Evolutionary conservation across 1,140 invertebrate genomes (phyloP), one percentile per base, ranked within the genome.

Genomic region (Uloborus diversus): DNA sequence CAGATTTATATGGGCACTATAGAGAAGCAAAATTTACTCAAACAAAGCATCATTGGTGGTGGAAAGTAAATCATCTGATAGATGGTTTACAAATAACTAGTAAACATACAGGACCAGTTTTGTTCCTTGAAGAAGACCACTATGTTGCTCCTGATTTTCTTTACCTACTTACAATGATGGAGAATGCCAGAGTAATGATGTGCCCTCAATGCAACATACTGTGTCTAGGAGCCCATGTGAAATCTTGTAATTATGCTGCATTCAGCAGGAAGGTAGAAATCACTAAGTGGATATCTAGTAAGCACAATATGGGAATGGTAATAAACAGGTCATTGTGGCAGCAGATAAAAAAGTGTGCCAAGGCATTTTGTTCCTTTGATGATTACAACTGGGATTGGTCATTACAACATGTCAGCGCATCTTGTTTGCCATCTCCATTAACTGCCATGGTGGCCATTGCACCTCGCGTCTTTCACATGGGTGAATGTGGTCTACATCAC

Each of bases 381-480:
- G 97, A 99, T 85, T 99, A 99, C 87, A 99, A 99, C 86, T 99
- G 97, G 97, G 97, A 99, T 84, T 99, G 97, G 94, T 97, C 95
- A 27, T 87, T 99, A 81, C 92, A 98, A 82, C 93, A 98, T 86
- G 90, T 99, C 14, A 96, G 94, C 23, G 92, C 94, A 85, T 92
- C 92, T 80, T 96, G 96, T 86, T 88, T 96, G 75, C 82, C 85
- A 9, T 88, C 93, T 23, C 94, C 93, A 82, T 90, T 98, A 47
- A 91, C 92, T 80, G 93, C 95, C 0, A 92, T 98, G 88, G 91
- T 96, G 75, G 92, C 95, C 85, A 92, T 94, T 83, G 94, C 94
- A 3, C 96, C 96, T 0, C 87, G 96, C 70, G 95, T 99, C 53
- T 97, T 99, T 87, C 97, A 99, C 88, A 97, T 99, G 84, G 97